These are phyloP conservation scores for Tetragnatha versicolor DNA, from an alignment of 1,140 invertebrate species.

Conservation along the genomic window DNA sequence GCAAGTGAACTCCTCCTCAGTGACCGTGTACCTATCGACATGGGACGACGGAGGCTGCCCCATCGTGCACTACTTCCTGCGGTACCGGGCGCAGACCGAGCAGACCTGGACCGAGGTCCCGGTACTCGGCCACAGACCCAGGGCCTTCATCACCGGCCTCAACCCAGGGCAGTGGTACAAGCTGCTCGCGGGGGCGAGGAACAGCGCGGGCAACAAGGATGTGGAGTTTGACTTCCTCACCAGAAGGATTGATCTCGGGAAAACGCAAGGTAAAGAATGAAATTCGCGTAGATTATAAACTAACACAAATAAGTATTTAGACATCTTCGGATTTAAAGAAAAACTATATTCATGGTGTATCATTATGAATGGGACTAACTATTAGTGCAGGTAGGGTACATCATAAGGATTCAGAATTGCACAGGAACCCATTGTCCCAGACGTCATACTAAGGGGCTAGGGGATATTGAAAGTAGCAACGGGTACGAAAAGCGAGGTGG, in stretches of 20 bases:
- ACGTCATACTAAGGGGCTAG: no score
- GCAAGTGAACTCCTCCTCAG: conserved; percentile 81
- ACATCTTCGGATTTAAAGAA: no score
- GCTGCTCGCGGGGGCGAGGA: conserved; percentile 63
- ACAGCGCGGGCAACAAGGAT: conserved; percentile 64
- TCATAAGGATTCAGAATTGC: no score
- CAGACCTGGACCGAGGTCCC: conserved; percentile 45
- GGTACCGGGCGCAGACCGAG: conserved; percentile 69
- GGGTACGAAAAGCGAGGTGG: no score
- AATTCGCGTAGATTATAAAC: no score
- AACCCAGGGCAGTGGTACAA: conserved; percentile 64
- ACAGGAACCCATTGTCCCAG: no score
- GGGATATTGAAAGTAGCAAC: no score
- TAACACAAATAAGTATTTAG: no score
- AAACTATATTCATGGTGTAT: no score
- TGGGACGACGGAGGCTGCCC: conserved; percentile 91
- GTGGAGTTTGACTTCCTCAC: conserved; percentile 62
- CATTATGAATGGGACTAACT: no score
- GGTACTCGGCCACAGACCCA: conserved; percentile 21
- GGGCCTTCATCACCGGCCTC: conserved; percentile 60
- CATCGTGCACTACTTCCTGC: conserved; percentile 84
- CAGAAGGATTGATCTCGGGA: conserved; percentile 62
- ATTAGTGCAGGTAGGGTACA: no score
- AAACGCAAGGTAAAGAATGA: conserved; percentile 49
- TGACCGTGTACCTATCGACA: conserved; percentile 84